Evolutionary conservation across 2,797 vertebrate genomes (phyloP).

Genomic region (Urocyon cinereoargenteus): DNA sequence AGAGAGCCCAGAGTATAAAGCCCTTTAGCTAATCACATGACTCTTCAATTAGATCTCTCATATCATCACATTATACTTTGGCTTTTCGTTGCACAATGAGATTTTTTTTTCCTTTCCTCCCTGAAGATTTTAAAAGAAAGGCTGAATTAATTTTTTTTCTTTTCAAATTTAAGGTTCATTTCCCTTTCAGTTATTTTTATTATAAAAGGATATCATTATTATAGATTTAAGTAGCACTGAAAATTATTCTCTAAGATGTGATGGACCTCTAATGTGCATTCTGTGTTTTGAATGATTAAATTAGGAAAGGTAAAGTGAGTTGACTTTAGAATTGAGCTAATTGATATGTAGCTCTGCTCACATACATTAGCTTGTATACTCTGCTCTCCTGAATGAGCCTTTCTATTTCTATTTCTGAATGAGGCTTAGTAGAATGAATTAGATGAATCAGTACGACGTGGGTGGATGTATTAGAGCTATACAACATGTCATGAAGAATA

Average conservation of each 20-base stretch:
- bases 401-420: neutral
- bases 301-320: neutral
- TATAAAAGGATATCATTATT: neutral
- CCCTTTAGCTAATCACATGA: neutral
- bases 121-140: slow-evolving; percentile 43
- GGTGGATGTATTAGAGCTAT: neutral
- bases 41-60: slow-evolving; percentile 36
- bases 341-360: neutral
- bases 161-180: slow-evolving; percentile 50
- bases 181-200: slow-evolving; percentile 57
- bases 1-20: neutral
- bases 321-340: neutral
- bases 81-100: slow-evolving; percentile 16
- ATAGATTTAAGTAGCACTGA: slow-evolving; percentile 36
- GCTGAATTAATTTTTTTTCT: neutral
- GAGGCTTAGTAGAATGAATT: neutral
- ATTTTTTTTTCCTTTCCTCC: neutral
- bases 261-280: neutral
- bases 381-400: neutral
- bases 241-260: slow-evolving; percentile 26
- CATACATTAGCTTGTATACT: neutral
- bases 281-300: slow-evolving; percentile 5
- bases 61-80: neutral
- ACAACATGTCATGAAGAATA: neutral
- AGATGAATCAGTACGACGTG: neutral